Evolutionary conservation across 1,140 invertebrate genomes (phyloP).

Genomic region (Ladona fulva): DNA sequence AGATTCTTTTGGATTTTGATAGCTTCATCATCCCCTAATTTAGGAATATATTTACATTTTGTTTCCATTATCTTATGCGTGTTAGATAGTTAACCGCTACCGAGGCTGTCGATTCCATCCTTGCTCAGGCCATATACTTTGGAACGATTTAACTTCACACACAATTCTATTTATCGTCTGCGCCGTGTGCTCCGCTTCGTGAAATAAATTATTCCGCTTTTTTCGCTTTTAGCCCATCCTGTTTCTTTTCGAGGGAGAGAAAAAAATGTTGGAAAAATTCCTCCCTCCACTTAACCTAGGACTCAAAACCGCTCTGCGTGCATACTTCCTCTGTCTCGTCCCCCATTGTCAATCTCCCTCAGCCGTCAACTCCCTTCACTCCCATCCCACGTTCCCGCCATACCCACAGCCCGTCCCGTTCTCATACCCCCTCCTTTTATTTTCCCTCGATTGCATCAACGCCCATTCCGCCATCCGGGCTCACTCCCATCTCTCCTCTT

Average conservation of each 20-base stretch:
- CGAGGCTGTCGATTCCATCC: too few species aligned
- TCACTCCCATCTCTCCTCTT: background rate
- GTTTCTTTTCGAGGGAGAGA: background rate
- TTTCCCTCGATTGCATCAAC: background rate
- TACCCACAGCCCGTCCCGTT: background rate
- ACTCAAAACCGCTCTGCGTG: background rate
- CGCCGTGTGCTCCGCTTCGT: too few species aligned
- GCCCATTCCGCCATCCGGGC: background rate
- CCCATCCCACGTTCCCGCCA: background rate
- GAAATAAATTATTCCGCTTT: too few species aligned
- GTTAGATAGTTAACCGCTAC: too few species aligned
- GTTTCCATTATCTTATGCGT: too few species aligned
- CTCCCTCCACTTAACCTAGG: background rate
- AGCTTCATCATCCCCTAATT: too few species aligned
- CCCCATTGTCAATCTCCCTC: background rate
- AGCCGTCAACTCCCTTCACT: background rate
- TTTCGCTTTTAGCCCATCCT: background rate
- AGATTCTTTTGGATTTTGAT: too few species aligned
- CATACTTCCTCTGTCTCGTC: slow-evolving; percentile 5
- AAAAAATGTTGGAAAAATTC: background rate
- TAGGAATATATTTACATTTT: too few species aligned
- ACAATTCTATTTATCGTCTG: too few species aligned
- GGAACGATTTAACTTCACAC: too few species aligned
- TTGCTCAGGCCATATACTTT: too few species aligned
- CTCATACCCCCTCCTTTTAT: background rate